Evolutionary conservation across 2,797 vertebrate genomes (phyloP).

Genomic region (Lemur catta): DNA sequence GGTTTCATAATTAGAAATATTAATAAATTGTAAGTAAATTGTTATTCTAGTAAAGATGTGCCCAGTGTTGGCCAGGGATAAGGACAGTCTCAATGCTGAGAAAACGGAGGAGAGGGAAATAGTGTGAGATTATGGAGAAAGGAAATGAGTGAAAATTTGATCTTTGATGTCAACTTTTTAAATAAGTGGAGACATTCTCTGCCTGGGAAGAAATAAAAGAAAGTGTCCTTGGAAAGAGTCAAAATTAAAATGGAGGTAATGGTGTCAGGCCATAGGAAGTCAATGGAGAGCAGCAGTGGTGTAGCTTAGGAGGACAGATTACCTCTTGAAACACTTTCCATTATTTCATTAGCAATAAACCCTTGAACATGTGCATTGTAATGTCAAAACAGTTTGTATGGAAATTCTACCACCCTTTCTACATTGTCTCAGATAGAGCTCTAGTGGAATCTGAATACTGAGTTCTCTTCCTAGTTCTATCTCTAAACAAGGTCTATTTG

Average conservation of each 20-base stretch:
- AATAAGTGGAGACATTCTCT: background rate
- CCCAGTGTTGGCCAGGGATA: background rate
- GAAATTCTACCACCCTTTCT: background rate
- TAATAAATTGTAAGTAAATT: background rate
- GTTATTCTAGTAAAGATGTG: background rate
- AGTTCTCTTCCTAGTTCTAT: background rate
- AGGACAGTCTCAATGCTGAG: background rate
- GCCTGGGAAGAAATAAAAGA: background rate
- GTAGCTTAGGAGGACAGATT: background rate
- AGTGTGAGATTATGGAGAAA: background rate
- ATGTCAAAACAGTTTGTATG: background rate
- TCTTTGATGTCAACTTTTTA: background rate
- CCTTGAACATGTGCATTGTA: background rate
- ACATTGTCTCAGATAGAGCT: background rate
- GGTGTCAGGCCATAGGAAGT: background rate
- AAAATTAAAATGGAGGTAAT: constrained; percentile 3
- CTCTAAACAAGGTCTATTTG: background rate
- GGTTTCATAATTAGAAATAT: constrained; percentile 14
- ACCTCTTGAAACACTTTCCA: background rate
- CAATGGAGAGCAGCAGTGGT: background rate
- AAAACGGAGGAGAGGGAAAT: background rate
- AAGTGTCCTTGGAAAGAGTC: background rate
- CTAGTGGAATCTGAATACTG: background rate
- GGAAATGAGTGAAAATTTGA: background rate
- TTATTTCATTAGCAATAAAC: constrained; percentile 33